Conservation (phyloP, 1,140 invertebrate species). For the Bilobella aurantiaca region DNA sequence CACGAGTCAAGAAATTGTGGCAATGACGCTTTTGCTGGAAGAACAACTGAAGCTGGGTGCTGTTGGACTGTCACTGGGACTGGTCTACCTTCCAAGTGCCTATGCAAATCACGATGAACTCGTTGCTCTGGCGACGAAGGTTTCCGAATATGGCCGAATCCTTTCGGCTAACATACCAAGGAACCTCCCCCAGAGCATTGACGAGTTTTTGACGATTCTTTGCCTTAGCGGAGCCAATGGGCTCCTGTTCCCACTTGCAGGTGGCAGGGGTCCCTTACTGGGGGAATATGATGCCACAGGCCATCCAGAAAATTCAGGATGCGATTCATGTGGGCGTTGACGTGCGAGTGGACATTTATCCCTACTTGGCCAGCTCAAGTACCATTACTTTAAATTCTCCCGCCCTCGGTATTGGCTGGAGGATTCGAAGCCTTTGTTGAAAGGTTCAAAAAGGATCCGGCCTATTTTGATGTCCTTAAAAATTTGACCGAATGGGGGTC, state of each 20-base stretch:
- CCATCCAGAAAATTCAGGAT: conserved; percentile 16
- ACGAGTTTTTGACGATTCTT: conserved; percentile 25
- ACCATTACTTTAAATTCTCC: conserved; percentile 29
- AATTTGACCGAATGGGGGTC: conserved; percentile 21
- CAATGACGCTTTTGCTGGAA: conserved; percentile 21
- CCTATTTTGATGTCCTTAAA: conserved; percentile 15
- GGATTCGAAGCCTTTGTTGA: conserved; percentile 20
- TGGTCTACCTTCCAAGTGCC: conserved; percentile 28
- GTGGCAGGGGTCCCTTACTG: conserved; percentile 30
- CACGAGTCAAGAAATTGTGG: conserved; percentile 18
- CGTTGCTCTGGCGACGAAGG: conserved; percentile 14
- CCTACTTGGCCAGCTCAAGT: conserved; percentile 25
- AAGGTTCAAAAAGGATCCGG: conserved; percentile 12
- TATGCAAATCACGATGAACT: conserved; percentile 22
- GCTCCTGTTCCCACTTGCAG: conserved; percentile 28
- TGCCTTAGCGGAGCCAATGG: conserved; percentile 23
- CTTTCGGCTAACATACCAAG: conserved; percentile 29
- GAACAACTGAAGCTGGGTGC: conserved; percentile 20
- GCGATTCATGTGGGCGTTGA: conserved; percentile 24
- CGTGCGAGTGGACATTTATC: conserved; percentile 30
- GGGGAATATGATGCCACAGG: conserved; percentile 15
- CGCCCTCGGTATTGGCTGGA: conserved; percentile 21
- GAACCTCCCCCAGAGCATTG: conserved; percentile 21
- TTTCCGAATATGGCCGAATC: conserved; percentile 17
- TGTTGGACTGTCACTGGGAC: conserved; percentile 23